phyloP scores from a whole-genome alignment of 2,797 vertebrate genomes.

The Rhynchonycteris naso region DNA sequence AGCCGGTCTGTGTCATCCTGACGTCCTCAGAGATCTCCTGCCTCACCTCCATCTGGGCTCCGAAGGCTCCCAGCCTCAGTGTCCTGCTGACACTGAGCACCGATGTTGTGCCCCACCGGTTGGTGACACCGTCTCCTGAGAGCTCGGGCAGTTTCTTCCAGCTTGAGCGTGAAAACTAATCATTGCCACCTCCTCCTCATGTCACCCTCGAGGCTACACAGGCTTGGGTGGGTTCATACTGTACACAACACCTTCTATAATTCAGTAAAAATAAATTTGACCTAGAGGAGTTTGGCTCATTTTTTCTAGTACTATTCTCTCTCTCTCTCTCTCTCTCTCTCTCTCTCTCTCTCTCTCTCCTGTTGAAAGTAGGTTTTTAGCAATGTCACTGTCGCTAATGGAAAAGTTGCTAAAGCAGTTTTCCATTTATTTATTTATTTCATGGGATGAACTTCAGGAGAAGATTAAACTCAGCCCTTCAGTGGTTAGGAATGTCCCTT shows the following conservation, averaged over 20 bases:
- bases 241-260: neutral
- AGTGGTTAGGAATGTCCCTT: neutral
- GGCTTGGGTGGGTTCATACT: neutral
- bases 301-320: neutral
- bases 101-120: too few relatives aligned
- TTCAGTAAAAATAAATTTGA: neutral
- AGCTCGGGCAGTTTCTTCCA: neutral
- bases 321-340: too few relatives aligned
- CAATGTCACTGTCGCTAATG: too few relatives aligned
- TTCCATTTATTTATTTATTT: too few relatives aligned
- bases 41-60: too few relatives aligned
- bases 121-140: neutral
- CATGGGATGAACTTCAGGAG: neutral
- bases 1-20: neutral
- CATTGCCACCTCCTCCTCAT: too few relatives aligned
- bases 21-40: fast-evolving
- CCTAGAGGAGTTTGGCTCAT: neutral
- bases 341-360: neutral
- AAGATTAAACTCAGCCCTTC: neutral
- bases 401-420: neutral
- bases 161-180: too few relatives aligned
- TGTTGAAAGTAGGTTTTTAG: neutral
- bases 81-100: too few relatives aligned
- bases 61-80: too few relatives aligned
- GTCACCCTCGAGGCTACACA: neutral